These are phyloP conservation scores for Cataglyphis altisquamis DNA, from an alignment of 2,888 invertebrate genomes.

Conservation along the genomic window DNA sequence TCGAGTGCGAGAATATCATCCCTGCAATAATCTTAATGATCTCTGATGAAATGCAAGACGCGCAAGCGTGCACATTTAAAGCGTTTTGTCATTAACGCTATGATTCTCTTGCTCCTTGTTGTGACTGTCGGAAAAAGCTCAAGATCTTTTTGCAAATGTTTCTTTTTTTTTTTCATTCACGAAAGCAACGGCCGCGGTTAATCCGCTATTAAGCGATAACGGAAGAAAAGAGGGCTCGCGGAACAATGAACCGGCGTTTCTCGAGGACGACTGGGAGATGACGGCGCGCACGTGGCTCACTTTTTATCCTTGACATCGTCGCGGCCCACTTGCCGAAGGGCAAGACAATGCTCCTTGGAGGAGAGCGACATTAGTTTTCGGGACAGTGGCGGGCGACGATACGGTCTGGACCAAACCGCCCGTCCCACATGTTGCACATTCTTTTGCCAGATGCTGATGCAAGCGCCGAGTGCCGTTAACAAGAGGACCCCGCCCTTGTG, in stretches of 20 bases:
- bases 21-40: conserved; percentile 27
- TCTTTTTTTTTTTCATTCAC: not conserved
- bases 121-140: not conserved
- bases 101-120: conserved; percentile 31
- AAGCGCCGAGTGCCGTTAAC: conserved; percentile 78
- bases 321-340: conserved; percentile 15
- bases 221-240: not conserved
- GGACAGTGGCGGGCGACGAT: conserved; percentile 6
- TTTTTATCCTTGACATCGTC: conserved; percentile 53
- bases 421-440: conserved; percentile 84
- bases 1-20: not conserved
- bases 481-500: conserved; percentile 85
- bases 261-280: conserved; percentile 1
- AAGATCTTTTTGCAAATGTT: not conserved
- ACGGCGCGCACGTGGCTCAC: conserved; percentile 60
- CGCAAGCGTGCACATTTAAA: conserved; percentile 9
- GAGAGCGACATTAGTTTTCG: conserved; percentile 28
- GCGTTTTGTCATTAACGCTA: conserved; percentile 25
- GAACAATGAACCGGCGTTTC: not conserved
- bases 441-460: conserved; percentile 67
- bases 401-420: conserved; percentile 59
- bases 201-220: conserved; percentile 25
- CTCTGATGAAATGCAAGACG: conserved; percentile 17
- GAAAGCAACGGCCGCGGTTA: not conserved
- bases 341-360: conserved; percentile 37